phyloP scores from a whole-genome alignment of 2,888 invertebrate genomes.

The Stramonita haemastoma region DNA sequence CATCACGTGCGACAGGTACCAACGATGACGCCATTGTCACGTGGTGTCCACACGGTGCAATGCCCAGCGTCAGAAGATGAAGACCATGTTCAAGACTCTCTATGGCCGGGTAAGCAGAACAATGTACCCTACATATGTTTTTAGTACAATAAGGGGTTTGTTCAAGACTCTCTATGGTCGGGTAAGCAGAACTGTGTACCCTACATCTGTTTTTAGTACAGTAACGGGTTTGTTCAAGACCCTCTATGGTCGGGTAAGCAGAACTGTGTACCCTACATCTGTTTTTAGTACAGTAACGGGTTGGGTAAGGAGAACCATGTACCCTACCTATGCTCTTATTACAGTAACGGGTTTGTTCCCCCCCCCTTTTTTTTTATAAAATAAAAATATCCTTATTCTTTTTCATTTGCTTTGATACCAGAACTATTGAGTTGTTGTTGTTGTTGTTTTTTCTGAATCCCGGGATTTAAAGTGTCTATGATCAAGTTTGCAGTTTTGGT shows the following conservation, averaged over 20 bases:
- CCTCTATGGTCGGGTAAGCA: slow-evolving; percentile 88
- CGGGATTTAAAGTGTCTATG: too few relatives aligned
- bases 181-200: slow-evolving; percentile 79
- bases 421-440: too few relatives aligned
- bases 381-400: too few relatives aligned
- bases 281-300: too few relatives aligned
- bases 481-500: too few relatives aligned
- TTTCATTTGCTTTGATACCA: too few relatives aligned
- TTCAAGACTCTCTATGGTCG: slow-evolving; percentile 93
- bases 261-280: background rate
- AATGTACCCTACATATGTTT: background rate
- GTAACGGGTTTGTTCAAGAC: slow-evolving; percentile 94
- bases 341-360: slow-evolving; percentile 79
- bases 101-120: slow-evolving; percentile 87
- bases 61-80: slow-evolving; percentile 91
- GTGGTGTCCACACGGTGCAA: slow-evolving; percentile 90
- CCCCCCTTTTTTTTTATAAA: too few relatives aligned
- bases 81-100: slow-evolving; percentile 87
- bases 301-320: slow-evolving; percentile 81
- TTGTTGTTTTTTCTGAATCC: too few relatives aligned
- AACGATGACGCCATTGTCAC: slow-evolving; percentile 93
- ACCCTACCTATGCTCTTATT: too few relatives aligned
- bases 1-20: slow-evolving; percentile 80
- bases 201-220: too few relatives aligned
- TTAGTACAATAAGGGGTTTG: too few relatives aligned